phyloP scores from a whole-genome alignment of 2,888 invertebrate genomes.

The Xestia sexstrigata region DNA sequence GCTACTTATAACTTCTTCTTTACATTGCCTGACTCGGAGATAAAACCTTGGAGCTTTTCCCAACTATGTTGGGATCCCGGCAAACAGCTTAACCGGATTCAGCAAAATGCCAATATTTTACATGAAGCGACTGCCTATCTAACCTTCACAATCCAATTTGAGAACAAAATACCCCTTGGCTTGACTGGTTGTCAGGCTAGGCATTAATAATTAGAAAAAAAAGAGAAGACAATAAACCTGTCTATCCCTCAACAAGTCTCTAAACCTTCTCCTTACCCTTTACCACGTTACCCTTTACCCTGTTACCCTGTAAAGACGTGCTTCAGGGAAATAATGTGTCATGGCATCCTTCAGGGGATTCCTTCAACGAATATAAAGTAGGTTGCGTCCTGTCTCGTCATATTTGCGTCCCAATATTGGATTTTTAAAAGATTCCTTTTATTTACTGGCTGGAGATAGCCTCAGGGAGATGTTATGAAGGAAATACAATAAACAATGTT shows the following conservation, averaged over 20 bases:
- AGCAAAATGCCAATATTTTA: background rate
- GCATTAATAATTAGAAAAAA: background rate
- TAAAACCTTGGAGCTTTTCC: background rate
- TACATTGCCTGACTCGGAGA: background rate
- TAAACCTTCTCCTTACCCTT: slow-evolving; percentile 40
- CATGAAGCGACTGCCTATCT: background rate
- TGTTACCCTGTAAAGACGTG: slow-evolving; percentile 40
- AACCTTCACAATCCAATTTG: background rate
- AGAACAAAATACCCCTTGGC: background rate
- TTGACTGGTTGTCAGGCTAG: background rate
- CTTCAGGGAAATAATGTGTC: slow-evolving; percentile 53
- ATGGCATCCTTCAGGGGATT: slow-evolving; percentile 41
- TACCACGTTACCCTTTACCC: slow-evolving; percentile 18
- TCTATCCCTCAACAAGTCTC: slow-evolving; percentile 10
- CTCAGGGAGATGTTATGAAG: background rate
- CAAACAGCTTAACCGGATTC: no score
- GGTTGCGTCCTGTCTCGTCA: slow-evolving; percentile 41
- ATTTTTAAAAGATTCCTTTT: slow-evolving; percentile 51
- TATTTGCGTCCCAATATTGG: slow-evolving; percentile 44
- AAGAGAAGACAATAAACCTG: no score
- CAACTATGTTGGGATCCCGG: no score
- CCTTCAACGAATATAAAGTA: slow-evolving; percentile 53
- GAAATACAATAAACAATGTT: slow-evolving; percentile 1
- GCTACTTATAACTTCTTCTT: no score
- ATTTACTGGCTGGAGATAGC: slow-evolving; percentile 14